Evolutionary conservation across 2,797 vertebrate species (phyloP), one percentile per base, ranked within the genome.

Genomic region (Setipinna tenuifilis): DNA sequence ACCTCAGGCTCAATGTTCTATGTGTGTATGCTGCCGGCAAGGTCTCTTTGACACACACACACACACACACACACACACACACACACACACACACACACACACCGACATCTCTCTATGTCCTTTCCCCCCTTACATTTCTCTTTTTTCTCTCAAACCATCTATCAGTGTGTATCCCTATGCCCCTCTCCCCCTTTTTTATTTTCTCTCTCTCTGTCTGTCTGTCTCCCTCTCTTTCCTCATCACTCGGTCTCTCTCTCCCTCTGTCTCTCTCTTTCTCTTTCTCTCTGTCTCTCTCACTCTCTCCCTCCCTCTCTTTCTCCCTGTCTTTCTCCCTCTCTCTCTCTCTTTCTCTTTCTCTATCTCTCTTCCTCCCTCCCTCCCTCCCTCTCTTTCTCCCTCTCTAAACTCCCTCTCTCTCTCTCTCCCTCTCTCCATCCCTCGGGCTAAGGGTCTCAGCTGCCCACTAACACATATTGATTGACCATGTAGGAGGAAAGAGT

Each of bases 401-500:
- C 81, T 84, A n/a, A n/a, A n/a, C 93, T 87, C 89, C 83, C 88
- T 90, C 87, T 85, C 87, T 91, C 89, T 88, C 89, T 91, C 88
- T 86, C 61, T 65, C 61, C 9, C 62, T 68, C 62, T 57, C 16
- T 57, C 14, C 9, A 14, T 23, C 83, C 84, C 90, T 89, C 85
- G 25, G 91, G 92, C 92, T 86, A 85, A 57, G 86, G 90, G 90
- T 84, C 93, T 94, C 94, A 94, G 94, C 93, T 95, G 93, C 91
- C 90, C 80, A 85, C 94, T 92, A 94, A 94, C 93, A 94, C 88
- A 86, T 92, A 96, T 95, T 92, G 93, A 95, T 95, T 93, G 93
- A 90, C 92, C 89, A 91, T 85, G 91, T 91, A 92, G 84, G 83
- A 85, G 89, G 83, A 84, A 65, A 62, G 61, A 81, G 58, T 31